Evolutionary conservation across 2,888 invertebrate species (phyloP).

Genomic region (Acronicta aceris): DNA sequence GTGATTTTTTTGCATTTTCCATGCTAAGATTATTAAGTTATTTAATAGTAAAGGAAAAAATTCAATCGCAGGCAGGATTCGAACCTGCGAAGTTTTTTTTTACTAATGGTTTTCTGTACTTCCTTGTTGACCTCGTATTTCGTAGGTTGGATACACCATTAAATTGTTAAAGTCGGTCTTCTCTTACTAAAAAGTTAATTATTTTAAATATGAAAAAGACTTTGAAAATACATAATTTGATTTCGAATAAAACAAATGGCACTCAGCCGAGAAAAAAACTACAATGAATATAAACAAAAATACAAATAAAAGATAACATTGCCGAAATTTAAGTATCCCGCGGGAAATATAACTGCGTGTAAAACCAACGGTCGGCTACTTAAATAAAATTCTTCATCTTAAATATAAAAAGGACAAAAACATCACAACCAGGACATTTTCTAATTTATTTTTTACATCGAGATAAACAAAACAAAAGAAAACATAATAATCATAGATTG

Average conservation of each 20-base stretch:
- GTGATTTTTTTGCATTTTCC: too few species aligned
- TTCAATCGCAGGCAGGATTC: too few species aligned
- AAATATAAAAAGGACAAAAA: constrained; percentile 36
- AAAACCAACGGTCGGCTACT: constrained; percentile 27
- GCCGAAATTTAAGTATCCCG: constrained; percentile 22
- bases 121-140: too few species aligned
- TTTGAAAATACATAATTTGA: too few species aligned
- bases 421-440: constrained; percentile 33
- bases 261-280: constrained; percentile 8
- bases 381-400: constrained; percentile 37
- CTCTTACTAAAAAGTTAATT: too few species aligned
- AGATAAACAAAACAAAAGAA: constrained; percentile 52
- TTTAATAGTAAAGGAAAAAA: too few species aligned
- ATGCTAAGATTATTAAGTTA: too few species aligned
- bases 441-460: constrained; percentile 48
- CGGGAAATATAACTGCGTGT: constrained; percentile 34
- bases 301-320: constrained; percentile 25
- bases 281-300: constrained; percentile 27
- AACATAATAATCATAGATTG: constrained; percentile 64
- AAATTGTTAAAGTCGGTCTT: too few species aligned
- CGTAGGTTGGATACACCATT: too few species aligned
- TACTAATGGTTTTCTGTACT: too few species aligned
- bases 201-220: too few species aligned
- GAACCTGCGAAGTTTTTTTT: too few species aligned
- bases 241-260: neutral